These are phyloP conservation scores for Anolis apletophallus DNA, from an alignment of 2,797 vertebrate genomes.

Conservation along the genomic window DNA sequence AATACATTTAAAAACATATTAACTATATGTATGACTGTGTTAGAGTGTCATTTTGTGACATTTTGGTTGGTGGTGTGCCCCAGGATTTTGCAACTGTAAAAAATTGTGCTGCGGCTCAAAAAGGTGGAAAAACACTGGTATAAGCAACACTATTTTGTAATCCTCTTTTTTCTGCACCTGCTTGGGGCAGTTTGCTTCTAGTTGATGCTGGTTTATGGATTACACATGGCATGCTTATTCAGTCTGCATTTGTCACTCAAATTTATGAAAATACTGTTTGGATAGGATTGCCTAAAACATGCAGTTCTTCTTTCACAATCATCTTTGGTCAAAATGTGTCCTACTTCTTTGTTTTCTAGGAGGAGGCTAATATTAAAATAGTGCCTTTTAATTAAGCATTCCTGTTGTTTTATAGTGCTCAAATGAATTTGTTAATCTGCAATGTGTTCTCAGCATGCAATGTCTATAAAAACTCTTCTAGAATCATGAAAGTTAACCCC, in stretches of 20 bases:
- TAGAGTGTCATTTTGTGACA: too few species aligned
- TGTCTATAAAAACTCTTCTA: not conserved
- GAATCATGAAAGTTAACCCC: not conserved
- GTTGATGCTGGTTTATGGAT: conserved; percentile 51
- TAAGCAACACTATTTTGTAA: conserved; percentile 46
- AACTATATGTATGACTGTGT: too few species aligned
- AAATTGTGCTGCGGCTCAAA: too few species aligned
- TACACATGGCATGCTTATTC: conserved; percentile 43
- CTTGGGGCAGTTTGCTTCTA: conserved; percentile 64
- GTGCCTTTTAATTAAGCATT: not conserved
- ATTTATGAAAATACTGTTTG: conserved; percentile 49
- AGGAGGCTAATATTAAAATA: conserved; percentile 3
- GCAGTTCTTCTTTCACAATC: not conserved
- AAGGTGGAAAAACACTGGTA: too few species aligned
- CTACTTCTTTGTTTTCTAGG: not conserved
- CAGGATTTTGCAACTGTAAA: too few species aligned
- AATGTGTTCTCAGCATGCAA: not conserved
- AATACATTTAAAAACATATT: too few species aligned
- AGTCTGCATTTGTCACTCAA: conserved; percentile 23
- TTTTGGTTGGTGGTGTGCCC: too few species aligned
- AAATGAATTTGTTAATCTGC: not conserved
- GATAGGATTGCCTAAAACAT: conserved; percentile 4
- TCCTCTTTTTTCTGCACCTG: conserved; percentile 49
- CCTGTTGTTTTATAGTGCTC: not conserved
- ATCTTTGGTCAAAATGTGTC: not conserved